phyloP scores from a whole-genome alignment of 2,888 invertebrate genomes.

The Coelopa pilipes region DNA sequence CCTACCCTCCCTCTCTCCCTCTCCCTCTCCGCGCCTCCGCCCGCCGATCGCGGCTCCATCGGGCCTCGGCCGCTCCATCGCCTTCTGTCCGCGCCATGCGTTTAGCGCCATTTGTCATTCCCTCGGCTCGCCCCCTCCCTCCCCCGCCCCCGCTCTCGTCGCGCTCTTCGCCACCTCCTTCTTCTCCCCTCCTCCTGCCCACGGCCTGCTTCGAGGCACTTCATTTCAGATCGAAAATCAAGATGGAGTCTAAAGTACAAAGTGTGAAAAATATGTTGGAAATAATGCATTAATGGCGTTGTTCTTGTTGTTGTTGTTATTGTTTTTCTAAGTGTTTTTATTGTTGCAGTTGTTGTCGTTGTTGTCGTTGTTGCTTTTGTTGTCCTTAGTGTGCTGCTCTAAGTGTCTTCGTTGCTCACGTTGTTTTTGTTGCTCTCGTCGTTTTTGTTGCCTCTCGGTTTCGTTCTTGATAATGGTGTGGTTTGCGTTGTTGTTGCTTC shows the following conservation, averaged over 20 bases:
- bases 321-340: background rate
- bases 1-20: too few species aligned
- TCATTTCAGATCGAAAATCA: conserved; percentile 6
- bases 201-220: background rate
- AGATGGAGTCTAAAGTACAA: conserved; percentile 21
- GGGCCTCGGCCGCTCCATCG: too few species aligned
- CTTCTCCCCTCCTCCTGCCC: background rate
- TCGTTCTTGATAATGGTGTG: too few species aligned
- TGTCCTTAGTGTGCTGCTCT: background rate
- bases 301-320: background rate
- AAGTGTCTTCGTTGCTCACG: too few species aligned
- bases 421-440: too few species aligned
- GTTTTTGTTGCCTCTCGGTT: too few species aligned
- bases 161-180: background rate
- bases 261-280: conserved; percentile 13
- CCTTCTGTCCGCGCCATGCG: background rate
- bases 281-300: background rate
- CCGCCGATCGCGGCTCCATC: too few species aligned
- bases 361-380: background rate
- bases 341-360: background rate
- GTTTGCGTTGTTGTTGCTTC: too few species aligned
- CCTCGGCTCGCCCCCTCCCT: background rate
- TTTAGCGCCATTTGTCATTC: conserved; percentile 22
- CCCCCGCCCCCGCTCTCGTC: background rate
- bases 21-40: too few species aligned